Percentiles rank a stretch among this genome's conserved stretches.
phyloP scores from a whole-genome alignment of 1,140 invertebrate genomes.

The Rhagoletis pomonella region DNA sequence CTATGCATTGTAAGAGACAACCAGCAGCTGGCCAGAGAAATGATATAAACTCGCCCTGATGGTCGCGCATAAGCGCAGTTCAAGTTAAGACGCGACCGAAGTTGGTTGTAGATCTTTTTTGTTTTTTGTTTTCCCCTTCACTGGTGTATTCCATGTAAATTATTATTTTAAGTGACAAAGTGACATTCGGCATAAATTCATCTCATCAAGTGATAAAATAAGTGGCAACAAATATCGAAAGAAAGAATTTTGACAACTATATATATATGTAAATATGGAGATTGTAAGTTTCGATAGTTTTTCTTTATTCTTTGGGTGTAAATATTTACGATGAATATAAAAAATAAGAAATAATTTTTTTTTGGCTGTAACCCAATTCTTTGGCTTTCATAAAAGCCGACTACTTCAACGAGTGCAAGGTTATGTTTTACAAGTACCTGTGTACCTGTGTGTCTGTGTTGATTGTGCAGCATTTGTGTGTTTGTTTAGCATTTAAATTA shows the following conservation, averaged over 20 bases:
- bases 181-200: background rate
- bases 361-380: no score
- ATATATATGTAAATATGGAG: background rate
- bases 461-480: background rate
- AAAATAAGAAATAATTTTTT: no score
- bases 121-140: background rate
- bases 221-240: no score
- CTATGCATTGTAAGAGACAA: background rate
- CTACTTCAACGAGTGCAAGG: background rate
- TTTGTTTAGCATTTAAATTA: background rate
- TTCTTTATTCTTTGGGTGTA: background rate
- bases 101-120: conserved; percentile 1
- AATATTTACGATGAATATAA: no score
- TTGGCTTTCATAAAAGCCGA: no score
- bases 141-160: background rate
- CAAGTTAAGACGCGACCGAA: background rate
- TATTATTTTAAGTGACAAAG: background rate
- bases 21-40: background rate
- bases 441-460: background rate
- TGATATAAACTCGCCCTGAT: background rate
- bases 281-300: conserved; percentile 6
- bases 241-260: background rate
- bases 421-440: background rate
- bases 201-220: background rate
- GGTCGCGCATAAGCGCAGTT: conserved; percentile 25